Percentiles rank a stretch among this genome's conserved stretches.
Evolutionary conservation across 2,888 invertebrate genomes (phyloP).

Genomic region (Bombyx huttoni): DNA sequence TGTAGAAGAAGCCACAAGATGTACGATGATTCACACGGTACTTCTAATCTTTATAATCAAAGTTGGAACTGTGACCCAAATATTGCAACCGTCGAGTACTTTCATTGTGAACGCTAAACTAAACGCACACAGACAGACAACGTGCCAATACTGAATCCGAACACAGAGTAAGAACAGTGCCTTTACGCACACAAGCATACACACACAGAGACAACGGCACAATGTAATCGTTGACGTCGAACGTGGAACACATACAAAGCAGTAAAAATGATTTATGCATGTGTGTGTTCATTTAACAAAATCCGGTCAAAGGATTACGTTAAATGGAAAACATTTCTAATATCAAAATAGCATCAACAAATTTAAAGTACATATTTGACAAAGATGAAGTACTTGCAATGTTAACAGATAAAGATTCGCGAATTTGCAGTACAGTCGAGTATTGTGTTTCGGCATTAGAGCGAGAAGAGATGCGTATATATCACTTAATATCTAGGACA

Average conservation of each 20-base stretch:
- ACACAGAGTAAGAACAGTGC: slow-evolving; percentile 3
- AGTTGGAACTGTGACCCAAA: slow-evolving; percentile 68
- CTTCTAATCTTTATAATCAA: slow-evolving; percentile 69
- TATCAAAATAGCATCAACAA: slow-evolving; percentile 10
- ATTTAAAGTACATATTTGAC: neutral
- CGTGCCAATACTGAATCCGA: neutral
- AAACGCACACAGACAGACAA: slow-evolving; percentile 33
- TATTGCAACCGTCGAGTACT: slow-evolving; percentile 67
- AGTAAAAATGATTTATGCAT: neutral
- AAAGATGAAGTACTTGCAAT: neutral
- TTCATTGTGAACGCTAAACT: slow-evolving; percentile 66
- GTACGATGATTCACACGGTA: slow-evolving; percentile 64
- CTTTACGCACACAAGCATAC: slow-evolving; percentile 4
- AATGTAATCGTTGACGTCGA: neutral
- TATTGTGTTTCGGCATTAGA: slow-evolving; percentile 61
- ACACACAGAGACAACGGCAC: slow-evolving; percentile 5
- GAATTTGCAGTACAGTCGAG: slow-evolving; percentile 35
- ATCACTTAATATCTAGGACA: slow-evolving; percentile 60
- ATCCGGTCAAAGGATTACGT: neutral
- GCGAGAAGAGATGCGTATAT: slow-evolving; percentile 56
- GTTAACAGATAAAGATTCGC: neutral
- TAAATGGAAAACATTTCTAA: neutral
- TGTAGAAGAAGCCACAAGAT: slow-evolving; percentile 34
- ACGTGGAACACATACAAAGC: slow-evolving; percentile 17
- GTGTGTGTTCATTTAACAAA: neutral